Conservation (phyloP, 2,797 vertebrate species). For the Pangasius djambal region DNA sequence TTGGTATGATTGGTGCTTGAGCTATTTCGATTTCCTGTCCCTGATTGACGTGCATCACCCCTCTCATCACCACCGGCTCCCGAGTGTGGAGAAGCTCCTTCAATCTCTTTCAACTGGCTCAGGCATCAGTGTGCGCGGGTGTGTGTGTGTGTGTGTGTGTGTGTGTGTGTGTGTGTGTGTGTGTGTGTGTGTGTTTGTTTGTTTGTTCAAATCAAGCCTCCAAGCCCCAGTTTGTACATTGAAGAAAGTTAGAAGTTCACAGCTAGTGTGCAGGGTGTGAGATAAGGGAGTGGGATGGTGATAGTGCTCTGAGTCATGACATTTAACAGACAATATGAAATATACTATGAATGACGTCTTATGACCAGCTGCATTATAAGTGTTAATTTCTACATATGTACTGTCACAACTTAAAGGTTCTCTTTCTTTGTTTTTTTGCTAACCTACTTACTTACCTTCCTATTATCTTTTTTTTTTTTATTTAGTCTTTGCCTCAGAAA, state of each 20-base stretch:
- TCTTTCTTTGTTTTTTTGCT: background rate
- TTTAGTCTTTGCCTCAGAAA: background rate
- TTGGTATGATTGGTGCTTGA: constrained; percentile 46
- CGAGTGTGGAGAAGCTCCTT: constrained; percentile 34
- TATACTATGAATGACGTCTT: constrained; percentile 3
- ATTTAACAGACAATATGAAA: constrained; percentile 6
- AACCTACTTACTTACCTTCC: background rate
- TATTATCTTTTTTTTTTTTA: background rate
- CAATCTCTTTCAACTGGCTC: constrained; percentile 31
- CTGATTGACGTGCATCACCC: constrained; percentile 46
- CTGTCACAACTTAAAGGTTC: background rate
- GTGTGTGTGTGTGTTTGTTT: constrained; percentile 4
- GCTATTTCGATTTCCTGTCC: constrained; percentile 38
- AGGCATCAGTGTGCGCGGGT: constrained; percentile 15
- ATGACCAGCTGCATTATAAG: background rate
- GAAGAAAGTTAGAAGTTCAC: background rate
- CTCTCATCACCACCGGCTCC: constrained; percentile 21
- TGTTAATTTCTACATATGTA: background rate
- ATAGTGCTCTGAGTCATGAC: background rate
- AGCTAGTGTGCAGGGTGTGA: background rate
- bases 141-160: constrained; percentile 26
- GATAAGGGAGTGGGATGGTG: background rate
- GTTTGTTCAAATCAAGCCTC: background rate
- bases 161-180: constrained; percentile 18
- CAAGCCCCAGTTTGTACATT: background rate